Evolutionary conservation across 1,140 invertebrate genomes (phyloP), one percentile per base, ranked within the genome.

Genomic region (Conus ventricosus): DNA sequence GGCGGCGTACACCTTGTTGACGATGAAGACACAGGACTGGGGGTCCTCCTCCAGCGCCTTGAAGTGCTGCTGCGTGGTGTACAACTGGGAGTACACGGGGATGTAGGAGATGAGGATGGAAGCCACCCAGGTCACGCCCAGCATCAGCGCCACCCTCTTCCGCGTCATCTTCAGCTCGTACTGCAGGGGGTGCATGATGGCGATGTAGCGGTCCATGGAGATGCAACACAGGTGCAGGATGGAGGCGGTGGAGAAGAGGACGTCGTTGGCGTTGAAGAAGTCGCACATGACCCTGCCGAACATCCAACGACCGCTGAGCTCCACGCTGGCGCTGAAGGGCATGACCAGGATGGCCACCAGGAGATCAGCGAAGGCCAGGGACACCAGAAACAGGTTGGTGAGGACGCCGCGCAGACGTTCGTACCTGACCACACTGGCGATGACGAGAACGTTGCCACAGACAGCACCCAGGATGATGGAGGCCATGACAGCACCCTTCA

Each of bases 311-410:
- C 92, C 91, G 60, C 97, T 93, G 75, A 96, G 94, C 91, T 94
- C 98, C 96, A 92, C 97, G 88, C 93, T 93, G 20, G 97, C 97
- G 96, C 98, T 99, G 96, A 99, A 99, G n/a, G 98, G 98, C 98
- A 95, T 95, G 0, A 95, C 95, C 1, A 98, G 97, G 95, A 98
- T 97, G 2, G 98, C 98, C 5, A 99, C 98, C 75, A 98, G 96
- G 95, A 98, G 97, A 94, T 99, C 98, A 27, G 98, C 98, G 88
- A 98, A 96, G 10, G 98, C 95, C 84, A 99, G 95, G 11, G 98
- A 98, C 57, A 99, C 98, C 84, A 99, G 98, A 95, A 99, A 99
- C 94, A 98, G 98, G 95, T 99, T 99, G 88, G 98, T 99, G 92
- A 98, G 98, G 89, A 98, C 97, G 53, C 83, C 92, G 25, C 98